Conservation (phyloP, 2,888 invertebrate species). For the Drosophila anomelani region DNA sequence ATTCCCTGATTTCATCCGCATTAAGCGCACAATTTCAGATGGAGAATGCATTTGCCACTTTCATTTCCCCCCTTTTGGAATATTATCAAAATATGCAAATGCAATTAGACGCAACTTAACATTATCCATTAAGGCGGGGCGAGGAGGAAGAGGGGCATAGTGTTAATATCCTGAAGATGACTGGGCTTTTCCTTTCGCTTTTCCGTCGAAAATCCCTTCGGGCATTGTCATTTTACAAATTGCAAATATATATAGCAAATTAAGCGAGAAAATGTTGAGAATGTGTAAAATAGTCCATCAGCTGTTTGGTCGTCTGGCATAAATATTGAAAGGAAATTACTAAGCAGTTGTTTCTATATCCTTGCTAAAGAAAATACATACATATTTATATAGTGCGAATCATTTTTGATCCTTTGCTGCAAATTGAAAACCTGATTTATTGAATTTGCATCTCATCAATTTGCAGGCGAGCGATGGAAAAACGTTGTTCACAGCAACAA, state of each 20-base stretch:
- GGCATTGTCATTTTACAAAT: constrained; percentile 38
- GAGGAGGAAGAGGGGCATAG: neutral
- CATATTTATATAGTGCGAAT: neutral
- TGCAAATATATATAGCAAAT: constrained; percentile 10
- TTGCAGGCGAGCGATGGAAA: constrained; percentile 12
- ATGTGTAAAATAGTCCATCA: neutral
- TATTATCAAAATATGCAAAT: constrained; percentile 78
- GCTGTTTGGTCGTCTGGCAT: too few relatives aligned
- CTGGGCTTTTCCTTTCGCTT: constrained; percentile 38
- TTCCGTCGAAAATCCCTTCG: constrained; percentile 26
- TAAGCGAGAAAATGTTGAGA: neutral
- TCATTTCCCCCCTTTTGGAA: constrained; percentile 62
- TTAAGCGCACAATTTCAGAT: constrained; percentile 22
- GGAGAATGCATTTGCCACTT: constrained; percentile 66
- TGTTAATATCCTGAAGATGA: constrained; percentile 41
- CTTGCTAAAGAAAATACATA: neutral
- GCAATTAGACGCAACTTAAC: constrained; percentile 62
- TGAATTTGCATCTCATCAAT: constrained; percentile 60
- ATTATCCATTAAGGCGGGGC: constrained; percentile 17
- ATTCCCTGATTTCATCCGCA: constrained; percentile 29
- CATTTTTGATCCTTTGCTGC: constrained; percentile 8
- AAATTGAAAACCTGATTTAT: constrained; percentile 74
- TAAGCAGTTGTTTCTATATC: too few relatives aligned
- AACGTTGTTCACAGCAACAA: constrained; percentile 30
- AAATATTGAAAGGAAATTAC: too few relatives aligned